Base-by-base conservation (phyloP, 2,888 invertebrate genomes). In the Lithodes maja region DNA sequence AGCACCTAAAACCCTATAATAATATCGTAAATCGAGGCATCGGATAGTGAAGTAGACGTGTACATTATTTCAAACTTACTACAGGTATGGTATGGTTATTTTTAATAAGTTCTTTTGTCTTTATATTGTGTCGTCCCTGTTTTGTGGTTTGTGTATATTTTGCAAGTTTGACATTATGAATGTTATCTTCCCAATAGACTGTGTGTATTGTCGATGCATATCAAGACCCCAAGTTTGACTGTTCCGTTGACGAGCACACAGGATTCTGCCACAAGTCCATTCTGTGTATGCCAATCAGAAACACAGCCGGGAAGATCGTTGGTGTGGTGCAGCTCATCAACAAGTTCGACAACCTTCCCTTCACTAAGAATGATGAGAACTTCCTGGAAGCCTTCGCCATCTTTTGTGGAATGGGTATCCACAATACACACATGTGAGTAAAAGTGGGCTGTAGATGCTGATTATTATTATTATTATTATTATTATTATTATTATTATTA, bases 311-410 rank as follows among this genome's bases (percentile, higher is more conserved):
- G 85, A 96, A 97, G 93, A 98, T 98, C 92, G 97, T 99, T 93
- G 98, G 98, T 86, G 98, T 99, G 84, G 98, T 98, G 93, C 96
- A 96, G 95, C 95, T 99, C 92, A 96, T 98, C 92, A 98, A 99
- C 95, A 98, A 99, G 95, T 97, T 98, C 94, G 97, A 98, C 94
- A 97, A 97, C 93, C 95, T 97, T 92, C 95, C 96, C 53, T 99
- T 98, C 94, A 98, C 98, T 92, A 97, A 97, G 94, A 98, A 98
- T 94, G 98, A 99, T 94, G 98, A 98, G 94, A 98, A 98, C 94
- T 97, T 99, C 93, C 97, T 99, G 92, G 98, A 99, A 94, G 98
- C 99, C 1, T 99, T 99, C 94, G 98, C 98, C 92, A 98, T 99
- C 93, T 99, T 99, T 94, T 98, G 98, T 94, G 99, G 99, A 68